phyloP scores from a whole-genome alignment of 2,888 invertebrate genomes.

The Macaria notata region DNA sequence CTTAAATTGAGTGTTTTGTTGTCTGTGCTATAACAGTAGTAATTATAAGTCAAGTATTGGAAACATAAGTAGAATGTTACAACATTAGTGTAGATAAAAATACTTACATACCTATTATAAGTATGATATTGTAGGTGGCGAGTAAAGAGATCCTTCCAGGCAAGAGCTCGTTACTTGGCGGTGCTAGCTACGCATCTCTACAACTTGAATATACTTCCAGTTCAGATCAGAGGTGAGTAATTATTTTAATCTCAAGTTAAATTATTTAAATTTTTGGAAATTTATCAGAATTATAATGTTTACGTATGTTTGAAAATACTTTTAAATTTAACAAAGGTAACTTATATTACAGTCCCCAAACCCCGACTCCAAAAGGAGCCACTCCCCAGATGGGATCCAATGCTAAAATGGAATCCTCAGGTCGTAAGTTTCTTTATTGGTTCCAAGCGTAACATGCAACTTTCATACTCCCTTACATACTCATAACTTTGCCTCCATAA shows the following conservation, averaged over 20 bases:
- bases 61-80: too few species aligned
- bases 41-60: too few species aligned
- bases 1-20: too few species aligned
- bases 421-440: not conserved
- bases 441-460: too few species aligned
- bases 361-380: slow-evolving; percentile 54
- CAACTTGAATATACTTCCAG: slow-evolving; percentile 73
- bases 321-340: not conserved
- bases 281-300: too few species aligned
- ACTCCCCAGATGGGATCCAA: slow-evolving; percentile 58
- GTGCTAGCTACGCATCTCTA: slow-evolving; percentile 64
- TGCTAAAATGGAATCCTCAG: slow-evolving; percentile 41
- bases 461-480: too few species aligned
- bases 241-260: too few species aligned
- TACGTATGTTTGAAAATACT: too few species aligned
- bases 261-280: too few species aligned
- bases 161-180: slow-evolving; percentile 62
- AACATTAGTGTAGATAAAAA: too few species aligned
- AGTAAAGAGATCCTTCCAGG: slow-evolving; percentile 72
- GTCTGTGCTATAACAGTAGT: too few species aligned
- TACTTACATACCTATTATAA: not conserved
- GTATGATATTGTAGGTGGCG: slow-evolving; percentile 47
- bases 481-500: too few species aligned
- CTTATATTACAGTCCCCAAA: slow-evolving; percentile 53
- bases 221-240: slow-evolving; percentile 66